Evolutionary conservation across 2,113 vertebrate species (phyloP), one percentile per base, ranked within the genome.

Genomic region (Chunga burmeisteri): DNA sequence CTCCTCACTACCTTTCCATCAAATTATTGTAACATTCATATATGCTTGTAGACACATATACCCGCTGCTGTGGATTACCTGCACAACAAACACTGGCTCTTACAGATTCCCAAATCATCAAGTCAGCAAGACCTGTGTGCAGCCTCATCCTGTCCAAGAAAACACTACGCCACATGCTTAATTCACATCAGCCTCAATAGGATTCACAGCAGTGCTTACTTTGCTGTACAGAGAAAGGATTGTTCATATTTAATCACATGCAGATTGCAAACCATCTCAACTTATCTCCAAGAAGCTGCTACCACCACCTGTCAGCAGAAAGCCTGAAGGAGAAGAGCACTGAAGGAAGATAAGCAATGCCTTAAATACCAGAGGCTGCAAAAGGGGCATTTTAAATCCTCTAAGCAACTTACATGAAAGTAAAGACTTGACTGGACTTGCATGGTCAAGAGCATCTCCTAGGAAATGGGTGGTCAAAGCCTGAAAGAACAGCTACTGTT

Each of bases 241-340:
- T 96, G 94, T 88, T 94, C 75, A 70, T 73, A 90, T 88, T 94
- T 92, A 97, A 96, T 92, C 65, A 68, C 70, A 91, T 14, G 40
- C 56, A 91, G 83, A 85, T 53, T 86, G 70, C 65, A 80, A 92
- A 52, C 34, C 17, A 87, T 89, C 81, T 94, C 47, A 63, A 14
- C 52, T 42, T 96, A 94, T 95, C 95, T 96, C 81, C 62, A 94
- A 79, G 77, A 65, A 91, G 83, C 83, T 81, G 70, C 88, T 94
- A 82, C 67, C 62, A 56, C 8, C 25, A 34, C 44, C 63, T 75
- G 83, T 92, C 94, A 96, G 92, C 94, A 86, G 94, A 81, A 94
- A 87, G 55, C 30, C 82, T 74, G 32, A 86, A 86, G 77, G 72
- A 92, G 61, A 88, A 86, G 27, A 42, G 59, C 68, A 56, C 5